A percentile compares a stretch with the other conserved stretches of the same genome.
phyloP scores from a whole-genome alignment of 1,140 invertebrate genomes.

The Drosophila repletoides region DNA sequence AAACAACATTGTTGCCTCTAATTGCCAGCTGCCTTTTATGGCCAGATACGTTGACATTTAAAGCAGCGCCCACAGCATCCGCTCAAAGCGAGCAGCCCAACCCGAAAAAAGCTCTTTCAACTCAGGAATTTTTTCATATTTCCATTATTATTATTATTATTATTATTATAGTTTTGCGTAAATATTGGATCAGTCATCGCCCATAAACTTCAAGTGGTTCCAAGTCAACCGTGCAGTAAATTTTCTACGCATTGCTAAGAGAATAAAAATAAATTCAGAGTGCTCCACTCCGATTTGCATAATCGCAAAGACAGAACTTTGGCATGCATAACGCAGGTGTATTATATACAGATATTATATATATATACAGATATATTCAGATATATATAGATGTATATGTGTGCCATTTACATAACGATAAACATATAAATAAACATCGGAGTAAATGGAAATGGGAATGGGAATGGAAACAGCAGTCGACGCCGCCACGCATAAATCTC shows the following conservation, averaged over 20 bases:
- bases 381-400: constrained; percentile 6
- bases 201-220: constrained; percentile 10
- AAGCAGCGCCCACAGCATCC: constrained; percentile 68
- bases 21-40: constrained; percentile 66
- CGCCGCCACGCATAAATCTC: constrained; percentile 72
- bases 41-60: constrained; percentile 64
- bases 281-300: constrained; percentile 48
- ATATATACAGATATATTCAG: neutral
- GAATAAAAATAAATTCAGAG: constrained; percentile 38
- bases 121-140: constrained; percentile 16
- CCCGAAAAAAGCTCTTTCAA: constrained; percentile 38
- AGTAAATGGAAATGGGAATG: constrained; percentile 17
- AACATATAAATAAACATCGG: constrained; percentile 69
- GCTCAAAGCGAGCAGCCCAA: constrained; percentile 42
- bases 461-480: constrained; percentile 20
- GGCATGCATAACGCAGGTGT: constrained; percentile 57
- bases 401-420: constrained; percentile 53
- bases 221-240: neutral
- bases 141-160: constrained; percentile 13
- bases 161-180: constrained; percentile 36
- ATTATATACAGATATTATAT: too few species aligned
- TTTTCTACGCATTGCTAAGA: constrained; percentile 32
- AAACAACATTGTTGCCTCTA: constrained; percentile 34
- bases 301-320: constrained; percentile 27
- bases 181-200: constrained; percentile 35